phyloP scores from a whole-genome alignment of 1,140 invertebrate species.

The Trigoniulus corallinus region DNA sequence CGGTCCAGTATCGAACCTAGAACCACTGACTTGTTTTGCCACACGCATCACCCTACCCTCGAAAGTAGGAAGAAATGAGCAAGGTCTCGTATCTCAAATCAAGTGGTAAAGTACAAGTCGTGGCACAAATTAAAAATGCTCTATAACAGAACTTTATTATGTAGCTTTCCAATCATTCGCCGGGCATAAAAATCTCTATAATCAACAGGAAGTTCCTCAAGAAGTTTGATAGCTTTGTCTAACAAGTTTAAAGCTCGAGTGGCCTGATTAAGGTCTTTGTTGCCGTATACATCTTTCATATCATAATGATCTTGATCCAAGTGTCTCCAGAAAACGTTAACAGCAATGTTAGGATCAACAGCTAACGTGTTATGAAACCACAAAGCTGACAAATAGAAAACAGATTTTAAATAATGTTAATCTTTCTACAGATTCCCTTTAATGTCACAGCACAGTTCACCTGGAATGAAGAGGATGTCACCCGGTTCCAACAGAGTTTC shows the following conservation, averaged over 20 bases:
- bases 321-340: slow-evolving; percentile 44
- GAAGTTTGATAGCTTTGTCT: slow-evolving; percentile 29
- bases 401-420: background rate
- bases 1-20: too few relatives aligned
- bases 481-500: slow-evolving; percentile 34
- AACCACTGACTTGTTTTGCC: too few relatives aligned
- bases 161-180: slow-evolving; percentile 21
- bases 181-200: slow-evolving; percentile 35
- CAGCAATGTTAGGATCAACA: slow-evolving; percentile 33
- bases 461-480: slow-evolving; percentile 41
- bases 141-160: background rate
- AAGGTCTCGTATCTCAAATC: too few relatives aligned
- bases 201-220: slow-evolving; percentile 31
- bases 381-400: slow-evolving; percentile 24
- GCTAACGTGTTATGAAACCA: slow-evolving; percentile 42
- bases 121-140: too few relatives aligned
- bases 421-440: too few relatives aligned
- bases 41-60: too few relatives aligned
- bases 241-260: slow-evolving; percentile 29
- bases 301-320: slow-evolving; percentile 29
- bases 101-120: too few relatives aligned
- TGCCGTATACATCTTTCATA: slow-evolving; percentile 38
- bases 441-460: too few relatives aligned
- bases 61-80: too few relatives aligned
- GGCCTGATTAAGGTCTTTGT: slow-evolving; percentile 34